These are phyloP conservation scores for Tholera decimalis DNA, from an alignment of 2,888 invertebrate genomes.

Conservation along the genomic window DNA sequence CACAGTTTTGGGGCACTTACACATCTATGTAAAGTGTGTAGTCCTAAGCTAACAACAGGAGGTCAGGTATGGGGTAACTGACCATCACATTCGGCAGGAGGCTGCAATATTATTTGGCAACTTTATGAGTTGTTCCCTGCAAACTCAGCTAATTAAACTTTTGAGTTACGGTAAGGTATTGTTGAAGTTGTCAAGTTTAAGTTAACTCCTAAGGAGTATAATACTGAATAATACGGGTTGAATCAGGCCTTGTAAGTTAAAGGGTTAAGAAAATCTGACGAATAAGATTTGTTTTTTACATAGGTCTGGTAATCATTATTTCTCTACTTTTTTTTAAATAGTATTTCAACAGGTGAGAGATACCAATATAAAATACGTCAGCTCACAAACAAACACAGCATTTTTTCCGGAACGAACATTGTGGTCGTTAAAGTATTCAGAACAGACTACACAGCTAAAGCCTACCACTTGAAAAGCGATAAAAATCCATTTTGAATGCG, in stretches of 20 bases:
- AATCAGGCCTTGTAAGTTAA: background rate
- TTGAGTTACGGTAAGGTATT: slow-evolving; percentile 28
- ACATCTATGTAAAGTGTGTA: slow-evolving; percentile 58
- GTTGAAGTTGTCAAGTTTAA: slow-evolving; percentile 19
- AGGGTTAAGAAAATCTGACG: background rate
- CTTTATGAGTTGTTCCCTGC: slow-evolving; percentile 42
- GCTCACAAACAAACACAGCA: slow-evolving; percentile 15
- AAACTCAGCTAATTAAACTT: slow-evolving; percentile 47
- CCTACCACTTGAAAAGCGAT: slow-evolving; percentile 87
- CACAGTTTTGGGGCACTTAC: slow-evolving; percentile 58
- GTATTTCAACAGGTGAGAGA: background rate
- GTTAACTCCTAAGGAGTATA: slow-evolving; percentile 6
- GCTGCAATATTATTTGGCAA: slow-evolving; percentile 43
- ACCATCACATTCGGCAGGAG: slow-evolving; percentile 33
- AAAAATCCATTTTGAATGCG: slow-evolving; percentile 89
- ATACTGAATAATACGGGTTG: background rate
- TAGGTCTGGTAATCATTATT: background rate
- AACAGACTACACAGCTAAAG: slow-evolving; percentile 76
- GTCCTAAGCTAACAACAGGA: slow-evolving; percentile 72
- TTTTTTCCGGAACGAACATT: slow-evolving; percentile 29
- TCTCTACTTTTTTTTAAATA: background rate
- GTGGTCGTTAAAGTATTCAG: slow-evolving; percentile 69
- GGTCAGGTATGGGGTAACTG: slow-evolving; percentile 33
- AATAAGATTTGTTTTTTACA: background rate
- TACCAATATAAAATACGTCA: slow-evolving; percentile 4